Conservation (phyloP, 2,113 vertebrate species). For the Syrrhaptes paradoxus region DNA sequence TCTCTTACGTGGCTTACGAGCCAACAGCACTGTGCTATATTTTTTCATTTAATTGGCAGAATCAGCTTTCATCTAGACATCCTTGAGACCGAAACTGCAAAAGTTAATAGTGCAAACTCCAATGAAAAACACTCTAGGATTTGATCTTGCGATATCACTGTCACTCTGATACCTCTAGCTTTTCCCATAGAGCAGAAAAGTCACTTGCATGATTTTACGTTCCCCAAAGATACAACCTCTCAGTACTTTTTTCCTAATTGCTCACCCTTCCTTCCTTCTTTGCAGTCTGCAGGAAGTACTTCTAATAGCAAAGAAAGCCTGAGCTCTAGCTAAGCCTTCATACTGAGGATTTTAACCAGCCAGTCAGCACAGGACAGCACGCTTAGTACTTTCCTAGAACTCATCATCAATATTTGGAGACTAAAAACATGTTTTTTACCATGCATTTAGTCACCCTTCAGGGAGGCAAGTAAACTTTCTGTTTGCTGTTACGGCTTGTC, state of each 20-base stretch:
- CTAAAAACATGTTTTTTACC: background rate
- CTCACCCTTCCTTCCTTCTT: background rate
- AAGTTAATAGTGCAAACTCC: background rate
- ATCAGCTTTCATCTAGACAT: background rate
- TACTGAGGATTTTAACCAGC: background rate
- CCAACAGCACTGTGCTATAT: background rate
- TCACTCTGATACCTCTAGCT: background rate
- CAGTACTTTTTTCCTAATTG: background rate
- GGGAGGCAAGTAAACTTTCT: background rate
- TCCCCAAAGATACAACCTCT: background rate
- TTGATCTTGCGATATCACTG: background rate
- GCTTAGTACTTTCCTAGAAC: background rate
- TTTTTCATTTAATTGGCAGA: background rate
- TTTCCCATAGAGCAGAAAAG: background rate
- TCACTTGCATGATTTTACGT: background rate
- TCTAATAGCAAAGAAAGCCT: background rate
- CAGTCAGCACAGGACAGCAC: background rate
- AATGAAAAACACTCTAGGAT: background rate
- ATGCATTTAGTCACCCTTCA: background rate
- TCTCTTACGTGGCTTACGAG: background rate
- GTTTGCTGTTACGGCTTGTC: background rate
- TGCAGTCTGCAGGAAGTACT: background rate
- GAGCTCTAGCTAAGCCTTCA: background rate
- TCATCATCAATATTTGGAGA: background rate
- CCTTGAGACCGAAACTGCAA: background rate